Conservation (phyloP, 2,797 vertebrate species). For the Pseudopleuronectes americanus region DNA sequence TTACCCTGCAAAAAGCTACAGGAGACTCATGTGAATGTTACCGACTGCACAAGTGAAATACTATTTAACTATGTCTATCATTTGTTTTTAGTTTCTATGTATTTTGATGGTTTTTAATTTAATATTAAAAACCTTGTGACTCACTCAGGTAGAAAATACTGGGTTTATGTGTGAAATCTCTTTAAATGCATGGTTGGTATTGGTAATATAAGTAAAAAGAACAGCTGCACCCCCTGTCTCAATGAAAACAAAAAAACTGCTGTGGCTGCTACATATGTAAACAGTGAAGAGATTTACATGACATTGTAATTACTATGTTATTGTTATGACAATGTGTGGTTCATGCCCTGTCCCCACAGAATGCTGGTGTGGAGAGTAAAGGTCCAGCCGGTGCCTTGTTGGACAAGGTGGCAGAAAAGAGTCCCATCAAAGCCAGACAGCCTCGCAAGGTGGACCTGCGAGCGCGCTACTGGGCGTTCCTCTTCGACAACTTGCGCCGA, state of each 20-base stretch:
- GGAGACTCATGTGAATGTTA: not conserved
- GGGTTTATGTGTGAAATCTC: not conserved
- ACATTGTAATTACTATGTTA: slow-evolving; percentile 1
- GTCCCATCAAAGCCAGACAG: slow-evolving; percentile 92
- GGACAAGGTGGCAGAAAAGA: slow-evolving; percentile 95
- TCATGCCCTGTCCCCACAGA: slow-evolving; percentile 77
- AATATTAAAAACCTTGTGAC: not conserved
- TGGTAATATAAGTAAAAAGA: not conserved
- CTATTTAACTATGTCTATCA: not conserved
- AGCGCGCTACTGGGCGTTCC: slow-evolving; percentile 98
- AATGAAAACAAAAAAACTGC: not conserved
- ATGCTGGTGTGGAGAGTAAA: slow-evolving; percentile 86
- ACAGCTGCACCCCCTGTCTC: not conserved
- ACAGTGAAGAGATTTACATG: not conserved
- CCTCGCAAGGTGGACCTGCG: slow-evolving; percentile 95
- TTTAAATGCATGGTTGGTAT: not conserved
- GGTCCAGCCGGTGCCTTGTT: slow-evolving; percentile 75
- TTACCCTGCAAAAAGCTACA: too few relatives aligned
- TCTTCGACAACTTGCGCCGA: slow-evolving; percentile 96
- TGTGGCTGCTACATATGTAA: not conserved
- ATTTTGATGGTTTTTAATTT: slow-evolving; percentile 1
- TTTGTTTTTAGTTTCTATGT: not conserved
- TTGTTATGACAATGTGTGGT: slow-evolving; percentile 11
- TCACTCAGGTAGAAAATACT: not conserved
- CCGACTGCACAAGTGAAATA: not conserved